These are phyloP conservation scores for Sinocyclocheilus grahami DNA, from an alignment of 2,113 vertebrate species.

Conservation along the genomic window DNA sequence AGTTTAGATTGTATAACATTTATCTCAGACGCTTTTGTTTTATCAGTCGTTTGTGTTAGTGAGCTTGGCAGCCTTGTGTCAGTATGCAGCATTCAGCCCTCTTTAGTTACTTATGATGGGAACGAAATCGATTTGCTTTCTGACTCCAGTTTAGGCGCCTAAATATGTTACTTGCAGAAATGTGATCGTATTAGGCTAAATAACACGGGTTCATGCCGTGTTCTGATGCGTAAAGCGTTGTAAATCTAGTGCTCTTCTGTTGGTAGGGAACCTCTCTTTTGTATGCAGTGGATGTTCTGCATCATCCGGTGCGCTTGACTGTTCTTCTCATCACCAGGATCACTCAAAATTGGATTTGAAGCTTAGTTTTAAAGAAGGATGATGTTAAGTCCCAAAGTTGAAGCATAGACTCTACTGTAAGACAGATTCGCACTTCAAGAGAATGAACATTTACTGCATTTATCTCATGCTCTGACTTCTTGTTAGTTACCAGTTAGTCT, in stretches of 20 bases:
- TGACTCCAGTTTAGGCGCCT: not conserved
- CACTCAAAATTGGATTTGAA: constrained; percentile 21
- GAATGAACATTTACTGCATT: not conserved
- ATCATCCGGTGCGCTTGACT: constrained; percentile 31
- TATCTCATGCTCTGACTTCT: not conserved
- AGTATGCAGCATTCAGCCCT: not conserved
- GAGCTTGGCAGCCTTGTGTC: not conserved
- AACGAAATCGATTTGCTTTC: not conserved
- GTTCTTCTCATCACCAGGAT: not conserved
- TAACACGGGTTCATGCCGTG: not conserved
- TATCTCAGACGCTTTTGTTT: not conserved
- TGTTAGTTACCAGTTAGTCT: not conserved
- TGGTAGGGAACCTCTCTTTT: constrained; percentile 28
- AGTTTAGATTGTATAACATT: not conserved
- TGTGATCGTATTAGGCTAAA: not conserved
- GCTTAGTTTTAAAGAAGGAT: not conserved
- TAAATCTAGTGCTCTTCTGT: not conserved
- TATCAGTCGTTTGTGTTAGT: not conserved
- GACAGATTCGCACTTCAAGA: not conserved
- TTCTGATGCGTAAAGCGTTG: not conserved
- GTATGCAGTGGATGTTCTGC: constrained; percentile 30
- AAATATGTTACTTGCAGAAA: not conserved
- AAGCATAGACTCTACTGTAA: not conserved
- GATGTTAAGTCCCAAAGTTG: not conserved
- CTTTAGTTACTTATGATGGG: not conserved